phyloP scores from a whole-genome alignment of 1,140 invertebrate genomes.

The Lepidurus packardi region DNA sequence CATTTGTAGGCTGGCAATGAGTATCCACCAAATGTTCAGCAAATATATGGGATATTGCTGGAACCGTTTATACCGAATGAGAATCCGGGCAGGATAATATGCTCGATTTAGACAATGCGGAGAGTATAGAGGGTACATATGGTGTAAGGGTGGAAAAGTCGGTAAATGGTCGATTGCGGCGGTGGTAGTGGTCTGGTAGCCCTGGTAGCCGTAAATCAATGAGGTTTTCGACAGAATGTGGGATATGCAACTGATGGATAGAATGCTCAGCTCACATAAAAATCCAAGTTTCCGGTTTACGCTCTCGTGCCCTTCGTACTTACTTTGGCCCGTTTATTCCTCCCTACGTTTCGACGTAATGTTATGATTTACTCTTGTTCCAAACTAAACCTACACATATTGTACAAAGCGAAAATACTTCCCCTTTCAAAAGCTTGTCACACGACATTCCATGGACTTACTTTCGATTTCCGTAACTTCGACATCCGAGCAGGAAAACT shows the following conservation, averaged over 20 bases:
- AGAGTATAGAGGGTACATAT: neutral
- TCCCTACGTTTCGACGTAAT: neutral
- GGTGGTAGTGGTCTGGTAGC: neutral
- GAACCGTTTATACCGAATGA: neutral
- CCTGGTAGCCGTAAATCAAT: slow-evolving; percentile 22
- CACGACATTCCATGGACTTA: too few relatives aligned
- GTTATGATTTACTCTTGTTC: neutral
- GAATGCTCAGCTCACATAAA: slow-evolving; percentile 4
- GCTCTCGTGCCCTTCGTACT: neutral
- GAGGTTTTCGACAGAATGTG: slow-evolving; percentile 4
- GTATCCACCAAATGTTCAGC: too few relatives aligned
- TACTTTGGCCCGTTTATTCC: neutral
- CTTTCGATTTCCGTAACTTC: too few relatives aligned
- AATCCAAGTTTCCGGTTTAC: slow-evolving; percentile 19
- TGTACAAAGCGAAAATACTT: too few relatives aligned
- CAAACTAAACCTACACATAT: neutral
- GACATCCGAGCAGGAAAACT: too few relatives aligned
- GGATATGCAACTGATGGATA: slow-evolving; percentile 5
- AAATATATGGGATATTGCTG: too few relatives aligned
- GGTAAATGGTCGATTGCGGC: slow-evolving; percentile 12
- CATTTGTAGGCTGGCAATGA: too few relatives aligned
- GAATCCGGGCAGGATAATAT: neutral
- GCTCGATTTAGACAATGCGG: neutral
- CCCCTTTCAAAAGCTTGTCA: too few relatives aligned
- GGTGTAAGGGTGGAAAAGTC: neutral